Conservation (phyloP, 2,113 vertebrate species). For the Cheirogaleus medius region DNA sequence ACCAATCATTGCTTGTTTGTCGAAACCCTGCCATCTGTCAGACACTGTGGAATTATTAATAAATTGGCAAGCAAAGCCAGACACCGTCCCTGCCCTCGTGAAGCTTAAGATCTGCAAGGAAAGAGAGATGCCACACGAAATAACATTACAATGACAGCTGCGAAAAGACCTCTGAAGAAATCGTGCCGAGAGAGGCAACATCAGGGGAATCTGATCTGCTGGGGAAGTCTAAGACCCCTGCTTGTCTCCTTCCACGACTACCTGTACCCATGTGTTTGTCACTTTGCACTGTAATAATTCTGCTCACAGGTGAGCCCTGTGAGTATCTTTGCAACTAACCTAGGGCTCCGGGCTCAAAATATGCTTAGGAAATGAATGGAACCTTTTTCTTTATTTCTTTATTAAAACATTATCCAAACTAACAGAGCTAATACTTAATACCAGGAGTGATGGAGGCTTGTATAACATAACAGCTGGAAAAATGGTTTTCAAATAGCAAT, state of each 20-base stretch:
- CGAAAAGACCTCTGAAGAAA: too few relatives aligned
- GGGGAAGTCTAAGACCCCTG: accelerated
- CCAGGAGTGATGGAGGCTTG: too few relatives aligned
- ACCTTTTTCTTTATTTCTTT: neutral
- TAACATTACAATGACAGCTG: accelerated
- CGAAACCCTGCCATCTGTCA: neutral
- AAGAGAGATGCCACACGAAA: neutral
- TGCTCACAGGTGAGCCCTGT: neutral
- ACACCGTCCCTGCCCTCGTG: accelerated
- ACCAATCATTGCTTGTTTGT: neutral
- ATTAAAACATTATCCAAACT: neutral
- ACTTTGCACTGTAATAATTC: neutral
- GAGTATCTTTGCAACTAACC: neutral
- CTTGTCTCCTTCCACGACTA: neutral
- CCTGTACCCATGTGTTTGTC: accelerated
- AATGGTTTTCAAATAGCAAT: neutral
- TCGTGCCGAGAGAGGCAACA: accelerated
- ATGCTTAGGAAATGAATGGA: neutral
- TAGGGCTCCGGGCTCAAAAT: neutral
- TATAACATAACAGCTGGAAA: neutral
- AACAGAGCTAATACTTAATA: neutral
- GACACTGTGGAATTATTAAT: too few relatives aligned
- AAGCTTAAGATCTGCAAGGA: neutral
- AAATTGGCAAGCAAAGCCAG: neutral
- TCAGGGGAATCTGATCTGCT: accelerated